Conservation (phyloP, 2,797 vertebrate genomes). For the Tragelaphus oryx region DNA sequence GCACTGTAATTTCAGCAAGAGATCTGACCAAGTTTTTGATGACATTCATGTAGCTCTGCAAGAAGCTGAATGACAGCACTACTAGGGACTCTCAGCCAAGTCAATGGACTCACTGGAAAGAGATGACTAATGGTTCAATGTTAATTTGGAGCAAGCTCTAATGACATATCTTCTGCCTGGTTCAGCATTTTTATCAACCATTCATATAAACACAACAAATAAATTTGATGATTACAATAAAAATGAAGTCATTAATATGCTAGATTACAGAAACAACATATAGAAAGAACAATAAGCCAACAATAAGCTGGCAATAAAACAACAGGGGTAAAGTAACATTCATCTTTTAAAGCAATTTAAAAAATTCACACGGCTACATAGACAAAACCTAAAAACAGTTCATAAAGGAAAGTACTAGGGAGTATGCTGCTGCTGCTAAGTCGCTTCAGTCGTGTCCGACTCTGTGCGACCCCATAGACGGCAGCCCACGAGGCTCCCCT, state of each 20-base stretch:
- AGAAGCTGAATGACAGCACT: not conserved
- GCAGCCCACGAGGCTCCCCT: no score
- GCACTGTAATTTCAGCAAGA: constrained; percentile 13
- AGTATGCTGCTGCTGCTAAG: not conserved
- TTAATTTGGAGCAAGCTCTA: not conserved
- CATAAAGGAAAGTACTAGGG: not conserved
- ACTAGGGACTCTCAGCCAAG: not conserved
- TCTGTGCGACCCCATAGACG: no score
- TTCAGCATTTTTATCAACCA: constrained; percentile 28
- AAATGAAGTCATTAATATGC: not conserved
- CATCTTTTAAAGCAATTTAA: not conserved
- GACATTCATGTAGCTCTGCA: not conserved
- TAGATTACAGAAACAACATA: constrained; percentile 29
- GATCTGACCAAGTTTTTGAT: not conserved
- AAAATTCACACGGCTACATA: not conserved
- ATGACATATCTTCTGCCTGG: not conserved
- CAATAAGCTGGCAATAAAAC: not conserved
- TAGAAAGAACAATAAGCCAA: not conserved
- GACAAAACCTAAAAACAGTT: not conserved
- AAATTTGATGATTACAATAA: not conserved
- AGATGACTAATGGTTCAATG: not conserved
- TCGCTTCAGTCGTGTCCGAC: no score
- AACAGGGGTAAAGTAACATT: not conserved
- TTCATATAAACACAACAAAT: not conserved
- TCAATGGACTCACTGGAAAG: not conserved